phyloP scores from a whole-genome alignment of 2,113 vertebrate genomes.

The Alethe diademata region DNA sequence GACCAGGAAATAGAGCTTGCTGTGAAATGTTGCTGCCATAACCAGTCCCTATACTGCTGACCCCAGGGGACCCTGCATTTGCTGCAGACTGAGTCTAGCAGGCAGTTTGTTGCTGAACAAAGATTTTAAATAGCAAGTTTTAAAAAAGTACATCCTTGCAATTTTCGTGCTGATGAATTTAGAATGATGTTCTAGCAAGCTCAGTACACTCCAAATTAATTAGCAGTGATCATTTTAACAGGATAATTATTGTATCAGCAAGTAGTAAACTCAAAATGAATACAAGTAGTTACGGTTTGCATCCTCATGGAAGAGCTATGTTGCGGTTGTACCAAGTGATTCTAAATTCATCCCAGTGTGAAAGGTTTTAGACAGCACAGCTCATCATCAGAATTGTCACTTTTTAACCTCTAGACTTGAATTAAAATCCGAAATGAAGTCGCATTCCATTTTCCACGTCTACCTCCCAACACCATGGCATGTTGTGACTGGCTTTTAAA shows the following conservation, averaged over 20 bases:
- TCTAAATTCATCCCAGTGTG: not conserved
- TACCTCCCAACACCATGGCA: not conserved
- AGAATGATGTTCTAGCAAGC: slow-evolving; percentile 7
- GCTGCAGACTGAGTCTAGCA: slow-evolving; percentile 6
- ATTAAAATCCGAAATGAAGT: slow-evolving; percentile 5
- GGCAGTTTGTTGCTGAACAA: not conserved
- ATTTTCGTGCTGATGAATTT: slow-evolving; percentile 51
- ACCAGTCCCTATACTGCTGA: not conserved
- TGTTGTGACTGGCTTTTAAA: not conserved
- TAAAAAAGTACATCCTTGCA: not conserved
- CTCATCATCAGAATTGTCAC: not conserved
- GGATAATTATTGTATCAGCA: slow-evolving; percentile 31
- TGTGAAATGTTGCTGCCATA: slow-evolving; percentile 35
- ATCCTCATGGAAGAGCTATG: not conserved
- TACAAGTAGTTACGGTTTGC: not conserved
- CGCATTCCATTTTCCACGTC: not conserved
- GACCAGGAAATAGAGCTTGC: not conserved
- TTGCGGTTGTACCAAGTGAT: not conserved
- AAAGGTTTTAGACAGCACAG: not conserved
- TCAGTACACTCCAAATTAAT: slow-evolving; percentile 33
- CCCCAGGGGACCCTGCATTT: not conserved
- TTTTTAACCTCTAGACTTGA: not conserved
- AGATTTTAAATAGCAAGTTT: slow-evolving; percentile 13
- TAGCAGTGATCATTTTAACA: slow-evolving; percentile 38
- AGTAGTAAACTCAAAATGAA: slow-evolving; percentile 23